These are phyloP conservation scores for Delphinus delphis DNA, from an alignment of 2,113 vertebrate genomes.

Conservation along the genomic window DNA sequence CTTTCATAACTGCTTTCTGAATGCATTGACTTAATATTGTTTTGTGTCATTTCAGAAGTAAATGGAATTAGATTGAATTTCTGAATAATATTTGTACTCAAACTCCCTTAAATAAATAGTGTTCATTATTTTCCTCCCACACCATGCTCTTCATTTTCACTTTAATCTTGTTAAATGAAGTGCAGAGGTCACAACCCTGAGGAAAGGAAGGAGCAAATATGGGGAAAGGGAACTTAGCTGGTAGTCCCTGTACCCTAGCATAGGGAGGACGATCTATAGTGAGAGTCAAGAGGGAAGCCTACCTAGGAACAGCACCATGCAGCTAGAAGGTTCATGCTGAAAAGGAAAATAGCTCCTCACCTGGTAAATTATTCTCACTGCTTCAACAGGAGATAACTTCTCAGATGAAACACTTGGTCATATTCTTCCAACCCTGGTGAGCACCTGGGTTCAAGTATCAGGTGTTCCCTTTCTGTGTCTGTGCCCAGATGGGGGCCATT, in stretches of 20 bases:
- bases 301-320: not conserved
- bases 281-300: not conserved
- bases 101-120: not conserved
- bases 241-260: not conserved
- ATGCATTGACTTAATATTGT: conserved; percentile 48
- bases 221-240: not conserved
- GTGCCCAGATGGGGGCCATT: not conserved
- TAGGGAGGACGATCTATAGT: not conserved
- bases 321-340: not conserved
- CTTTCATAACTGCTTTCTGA: conserved; percentile 32
- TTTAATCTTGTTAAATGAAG: conserved; percentile 41
- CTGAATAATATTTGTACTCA: conserved; percentile 30
- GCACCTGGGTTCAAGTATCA: conserved; percentile 4
- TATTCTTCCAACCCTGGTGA: not conserved
- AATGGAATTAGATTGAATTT: conserved; percentile 44
- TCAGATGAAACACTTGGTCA: not conserved
- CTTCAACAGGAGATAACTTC: not conserved
- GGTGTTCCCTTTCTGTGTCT: not conserved
- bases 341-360: not conserved
- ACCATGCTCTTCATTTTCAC: not conserved
- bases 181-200: not conserved
- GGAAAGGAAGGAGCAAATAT: not conserved
- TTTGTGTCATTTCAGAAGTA: conserved; percentile 53
- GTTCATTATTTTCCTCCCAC: conserved; percentile 29
- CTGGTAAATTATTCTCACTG: not conserved